Evolutionary conservation across 2,888 invertebrate genomes (phyloP).

Genomic region (Liposcelis brunnea): DNA sequence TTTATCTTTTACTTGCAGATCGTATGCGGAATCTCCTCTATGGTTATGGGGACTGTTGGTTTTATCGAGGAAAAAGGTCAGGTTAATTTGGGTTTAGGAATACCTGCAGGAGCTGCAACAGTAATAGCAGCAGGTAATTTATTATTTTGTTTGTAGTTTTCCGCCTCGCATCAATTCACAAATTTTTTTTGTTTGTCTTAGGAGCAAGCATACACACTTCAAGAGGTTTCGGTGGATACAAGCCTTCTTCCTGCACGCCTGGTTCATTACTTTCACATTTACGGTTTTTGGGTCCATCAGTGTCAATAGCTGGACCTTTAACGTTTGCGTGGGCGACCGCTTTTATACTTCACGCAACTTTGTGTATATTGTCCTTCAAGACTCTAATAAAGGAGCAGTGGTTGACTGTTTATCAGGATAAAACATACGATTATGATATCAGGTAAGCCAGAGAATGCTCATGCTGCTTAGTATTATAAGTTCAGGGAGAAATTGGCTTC

Average conservation of each 20-base stretch:
- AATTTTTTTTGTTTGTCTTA: too few relatives aligned
- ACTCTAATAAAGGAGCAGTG: conserved; percentile 15
- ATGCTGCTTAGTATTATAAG: too few relatives aligned
- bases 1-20: conserved; percentile 26
- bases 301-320: conserved; percentile 17
- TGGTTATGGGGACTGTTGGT: conserved; percentile 39
- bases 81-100: conserved; percentile 34
- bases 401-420: conserved; percentile 13
- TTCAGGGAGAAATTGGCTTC: too few relatives aligned
- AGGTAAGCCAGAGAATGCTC: too few relatives aligned
- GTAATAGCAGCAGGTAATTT: conserved; percentile 33
- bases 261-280: conserved; percentile 16
- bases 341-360: conserved; percentile 16
- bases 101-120: conserved; percentile 36
- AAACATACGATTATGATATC: conserved; percentile 10
- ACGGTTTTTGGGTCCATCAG: conserved; percentile 19
- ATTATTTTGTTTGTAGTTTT: conserved; percentile 6
- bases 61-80: conserved; percentile 36
- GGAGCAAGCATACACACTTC: conserved; percentile 21
- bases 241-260: conserved; percentile 17
- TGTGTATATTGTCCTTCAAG: conserved; percentile 17
- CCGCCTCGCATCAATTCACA: not conserved
- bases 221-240: conserved; percentile 20
- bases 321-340: conserved; percentile 18
- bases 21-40: conserved; percentile 37